Conservation (phyloP, 1,140 invertebrate species). For the Bicyclus anynana region DNA sequence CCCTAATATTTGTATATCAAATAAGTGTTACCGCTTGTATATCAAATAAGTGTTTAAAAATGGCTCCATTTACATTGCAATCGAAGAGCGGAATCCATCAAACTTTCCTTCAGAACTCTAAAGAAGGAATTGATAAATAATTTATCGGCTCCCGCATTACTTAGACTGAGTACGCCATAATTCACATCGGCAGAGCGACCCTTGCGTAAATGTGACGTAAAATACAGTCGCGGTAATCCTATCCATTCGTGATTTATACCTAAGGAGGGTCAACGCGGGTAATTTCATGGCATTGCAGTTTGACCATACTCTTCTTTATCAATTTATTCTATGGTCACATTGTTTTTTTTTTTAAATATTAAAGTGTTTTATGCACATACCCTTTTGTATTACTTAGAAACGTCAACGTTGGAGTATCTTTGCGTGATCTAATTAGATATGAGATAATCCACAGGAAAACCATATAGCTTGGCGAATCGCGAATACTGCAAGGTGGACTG, state of each 20-base stretch:
- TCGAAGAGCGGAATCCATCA: neutral
- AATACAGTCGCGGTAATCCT: constrained; percentile 67
- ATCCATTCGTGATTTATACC: constrained; percentile 66
- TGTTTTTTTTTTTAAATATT: no score
- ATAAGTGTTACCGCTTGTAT: no score
- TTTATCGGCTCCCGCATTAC: constrained; percentile 59
- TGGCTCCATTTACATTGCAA: neutral
- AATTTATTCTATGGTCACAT: no score
- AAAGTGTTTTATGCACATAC: no score
- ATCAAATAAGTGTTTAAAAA: neutral
- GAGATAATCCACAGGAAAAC: no score
- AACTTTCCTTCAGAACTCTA: constrained; percentile 32
- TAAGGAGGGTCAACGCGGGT: constrained; percentile 50
- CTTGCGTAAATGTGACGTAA: constrained; percentile 59
- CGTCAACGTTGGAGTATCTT: no score
- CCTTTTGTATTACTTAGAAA: no score
- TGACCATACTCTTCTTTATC: neutral
- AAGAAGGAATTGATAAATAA: constrained; percentile 59
- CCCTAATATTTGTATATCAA: no score
- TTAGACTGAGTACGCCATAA: constrained; percentile 64
- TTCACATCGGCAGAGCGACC: constrained; percentile 44
- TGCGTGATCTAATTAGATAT: no score
- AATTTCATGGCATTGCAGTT: neutral
- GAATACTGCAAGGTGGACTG: no score
- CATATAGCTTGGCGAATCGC: no score